phyloP scores from a whole-genome alignment of 2,113 vertebrate species.

The Tauraco erythrolophus region DNA sequence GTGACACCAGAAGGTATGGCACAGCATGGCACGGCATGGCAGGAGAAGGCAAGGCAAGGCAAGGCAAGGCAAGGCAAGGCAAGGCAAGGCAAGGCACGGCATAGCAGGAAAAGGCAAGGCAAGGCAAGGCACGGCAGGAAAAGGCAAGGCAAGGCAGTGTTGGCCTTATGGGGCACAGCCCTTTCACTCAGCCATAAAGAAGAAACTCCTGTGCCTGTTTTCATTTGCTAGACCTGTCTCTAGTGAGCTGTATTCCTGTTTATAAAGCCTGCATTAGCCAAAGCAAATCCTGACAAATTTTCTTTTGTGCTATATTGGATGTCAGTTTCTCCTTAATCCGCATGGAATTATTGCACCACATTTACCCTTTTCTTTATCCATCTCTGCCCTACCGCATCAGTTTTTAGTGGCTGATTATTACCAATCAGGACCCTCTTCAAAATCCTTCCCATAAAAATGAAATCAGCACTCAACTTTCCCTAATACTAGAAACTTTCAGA shows the following conservation, averaged over 20 bases:
- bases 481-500: not conserved
- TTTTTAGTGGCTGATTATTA: not conserved
- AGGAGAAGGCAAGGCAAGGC: not conserved
- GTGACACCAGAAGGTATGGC: not conserved
- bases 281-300: not conserved
- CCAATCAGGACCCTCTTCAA: not conserved
- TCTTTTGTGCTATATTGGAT: not conserved
- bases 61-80: not conserved
- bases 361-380: not conserved
- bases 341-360: accelerated
- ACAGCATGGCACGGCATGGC: not conserved
- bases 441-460: not conserved
- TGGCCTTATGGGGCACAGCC: not conserved
- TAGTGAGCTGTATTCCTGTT: not conserved
- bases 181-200: not conserved
- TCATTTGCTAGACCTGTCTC: not conserved
- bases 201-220: not conserved
- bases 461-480: not conserved
- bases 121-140: not conserved
- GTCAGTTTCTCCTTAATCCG: not conserved
- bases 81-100: not conserved
- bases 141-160: not conserved
- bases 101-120: not conserved
- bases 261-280: not conserved
- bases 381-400: not conserved